Base-by-base conservation (phyloP, 2,888 invertebrate genomes). In the Asteroscopus sphinx region DNA sequence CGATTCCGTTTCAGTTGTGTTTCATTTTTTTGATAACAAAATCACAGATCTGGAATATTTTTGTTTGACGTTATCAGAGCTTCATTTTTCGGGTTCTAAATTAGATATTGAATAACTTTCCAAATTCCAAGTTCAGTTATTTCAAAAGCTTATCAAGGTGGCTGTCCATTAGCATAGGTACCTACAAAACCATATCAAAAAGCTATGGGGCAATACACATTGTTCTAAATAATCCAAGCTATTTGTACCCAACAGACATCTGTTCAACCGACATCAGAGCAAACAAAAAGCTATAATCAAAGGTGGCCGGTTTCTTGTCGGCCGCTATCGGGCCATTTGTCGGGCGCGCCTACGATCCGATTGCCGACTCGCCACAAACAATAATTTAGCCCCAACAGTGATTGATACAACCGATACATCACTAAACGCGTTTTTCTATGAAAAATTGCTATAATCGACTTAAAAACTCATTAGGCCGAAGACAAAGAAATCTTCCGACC, bases 381-480 rank as follows among this genome's bases (percentile, higher is more conserved):
- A 88, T 88, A 89, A 92, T 92, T 91, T 91, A 87, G 87, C 83
- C 82, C 81, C 82, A 86, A 88, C 92, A 90, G 90, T 94, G 94
- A 94, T 94, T 94, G 94, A 94, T 94, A 87, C 92, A 78, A 83
- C 85, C 92, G 88, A 94, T 94, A 92, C 94, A 94, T 94, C 94
- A 94, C 93, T 91, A 92, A 90, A 90, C 87, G 93, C 89, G 92
- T 92, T 94, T 93, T 94, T 93, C 94, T 94, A 94, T 94, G 94
- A 94, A 94, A 94, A 94, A 94, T 94, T 88, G 92, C 91, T 86
- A 92, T 93, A 94, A 94, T 94, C 94, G 94, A 94, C 94, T 94
- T 94, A 94, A 94, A 94, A 94, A 94, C 93, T 94, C 94, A 93
- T 94, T 94, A 93, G 90, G 89, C 81, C 83, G 90, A 92, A 94